Percentiles rank a stretch among this genome's conserved stretches.
Evolutionary conservation across 2,113 vertebrate species (phyloP).

Genomic region (Pimephales promelas): DNA sequence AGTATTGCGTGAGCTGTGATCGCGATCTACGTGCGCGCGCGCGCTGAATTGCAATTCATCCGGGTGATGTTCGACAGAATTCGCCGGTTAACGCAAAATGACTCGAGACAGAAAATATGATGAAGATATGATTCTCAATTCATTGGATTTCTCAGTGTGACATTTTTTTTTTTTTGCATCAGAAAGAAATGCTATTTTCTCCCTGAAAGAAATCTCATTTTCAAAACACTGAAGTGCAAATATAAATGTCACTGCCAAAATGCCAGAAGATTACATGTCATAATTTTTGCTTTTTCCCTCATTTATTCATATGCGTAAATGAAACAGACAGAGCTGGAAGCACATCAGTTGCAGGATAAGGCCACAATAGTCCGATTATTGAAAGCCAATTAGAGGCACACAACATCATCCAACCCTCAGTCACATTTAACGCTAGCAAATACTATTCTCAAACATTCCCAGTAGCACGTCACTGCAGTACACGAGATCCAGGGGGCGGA

Average conservation of each 20-base stretch:
- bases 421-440: not conserved
- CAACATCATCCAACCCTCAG: not conserved
- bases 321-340: slow-evolving; percentile 34
- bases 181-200: slow-evolving; percentile 37
- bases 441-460: not conserved
- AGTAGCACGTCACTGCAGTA: too few relatives aligned
- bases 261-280: slow-evolving; percentile 23
- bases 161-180: slow-evolving; percentile 22
- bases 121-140: slow-evolving; percentile 40
- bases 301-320: slow-evolving; percentile 32
- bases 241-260: slow-evolving; percentile 12
- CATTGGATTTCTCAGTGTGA: slow-evolving; percentile 36
- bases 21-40: not conserved
- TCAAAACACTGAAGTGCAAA: slow-evolving; percentile 36
- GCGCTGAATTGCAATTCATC: not conserved
- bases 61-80: slow-evolving; percentile 16
- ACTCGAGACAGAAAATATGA: slow-evolving; percentile 37
- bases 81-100: slow-evolving; percentile 23
- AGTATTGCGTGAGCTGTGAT: not conserved
- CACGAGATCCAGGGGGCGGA: too few relatives aligned
- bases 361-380: slow-evolving; percentile 30
- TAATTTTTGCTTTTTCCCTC: slow-evolving; percentile 18
- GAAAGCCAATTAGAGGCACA: slow-evolving; percentile 35
- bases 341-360: slow-evolving; percentile 16
- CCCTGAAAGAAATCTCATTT: slow-evolving; percentile 42